Base-by-base conservation (phyloP, 2,888 invertebrate genomes). In the Hydriomena furcata region DNA sequence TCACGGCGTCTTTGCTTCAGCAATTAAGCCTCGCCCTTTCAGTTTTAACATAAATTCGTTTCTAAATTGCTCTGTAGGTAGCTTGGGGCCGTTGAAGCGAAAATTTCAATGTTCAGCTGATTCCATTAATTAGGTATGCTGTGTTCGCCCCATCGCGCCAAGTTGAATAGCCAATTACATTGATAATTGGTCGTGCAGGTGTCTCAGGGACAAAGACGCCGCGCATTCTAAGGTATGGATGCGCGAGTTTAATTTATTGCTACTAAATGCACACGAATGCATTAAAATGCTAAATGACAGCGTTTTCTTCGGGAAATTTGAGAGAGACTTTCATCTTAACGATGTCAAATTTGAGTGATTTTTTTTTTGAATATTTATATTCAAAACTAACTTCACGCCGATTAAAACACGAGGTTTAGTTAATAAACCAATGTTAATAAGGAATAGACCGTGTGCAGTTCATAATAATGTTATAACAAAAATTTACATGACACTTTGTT, bases 81-180 rank as follows among this genome's bases (percentile, higher is more conserved):
- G 63, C 70, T 79, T 65, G 61, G 71, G 55, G 66, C 72, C 66
- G 76, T 65, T 76, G 75, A 64, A 82, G 82, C 77, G 84, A 80
- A 83, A 83, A 82, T 86, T 87, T 85, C 84, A 83, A 84, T 85
- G 85, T 85, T 79, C 85, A 74, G 76, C 79, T 85, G 85, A 87
- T 84, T 83, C 79, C 75, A 85, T 87, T 85, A 86, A 87, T 87
- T 86, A 86, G 82, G 68, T 71, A 79, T 79, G 82, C 82, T 77
- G 72, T 77, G 71, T 74, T 76, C 82, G 79, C 79, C 71, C 77
- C 79, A 80, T 84, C 77, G 83, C 77, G 73, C 76, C 73, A 77
- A 81, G 71, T 81, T 87, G 85, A 87, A 88, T 88, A 83, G 85
- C 86, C 88, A 89, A 89, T 89, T 90, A 88, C 84, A 85, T 69